Evolutionary conservation across 1,140 invertebrate genomes (phyloP).

Genomic region (Epicauta chinensis): DNA sequence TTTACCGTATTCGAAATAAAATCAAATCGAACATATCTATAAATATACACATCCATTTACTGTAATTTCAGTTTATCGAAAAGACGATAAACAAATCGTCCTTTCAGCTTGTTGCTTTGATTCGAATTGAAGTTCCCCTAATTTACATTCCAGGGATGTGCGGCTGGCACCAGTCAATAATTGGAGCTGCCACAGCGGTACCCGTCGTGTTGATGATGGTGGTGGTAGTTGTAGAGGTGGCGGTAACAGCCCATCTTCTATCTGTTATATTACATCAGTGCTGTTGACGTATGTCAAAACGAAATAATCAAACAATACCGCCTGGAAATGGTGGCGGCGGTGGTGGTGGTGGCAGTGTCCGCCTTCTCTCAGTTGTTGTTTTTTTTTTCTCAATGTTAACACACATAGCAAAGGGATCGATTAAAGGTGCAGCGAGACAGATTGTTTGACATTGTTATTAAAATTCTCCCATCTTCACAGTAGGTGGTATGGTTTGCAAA

Average conservation of each 20-base stretch:
- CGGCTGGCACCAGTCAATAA: slow-evolving; percentile 32
- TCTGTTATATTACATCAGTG: slow-evolving; percentile 2
- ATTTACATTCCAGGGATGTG: slow-evolving; percentile 29
- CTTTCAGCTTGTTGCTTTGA: slow-evolving; percentile 30
- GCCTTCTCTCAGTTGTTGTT: slow-evolving; percentile 1
- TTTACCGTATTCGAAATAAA: too few relatives aligned
- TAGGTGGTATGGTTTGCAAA: slow-evolving; percentile 27
- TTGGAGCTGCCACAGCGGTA: slow-evolving; percentile 11
- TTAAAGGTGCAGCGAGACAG: neutral
- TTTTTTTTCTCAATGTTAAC: neutral
- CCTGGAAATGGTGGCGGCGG: neutral
- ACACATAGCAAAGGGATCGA: neutral
- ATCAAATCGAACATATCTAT: too few relatives aligned
- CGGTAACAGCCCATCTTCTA: neutral
- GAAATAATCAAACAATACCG: slow-evolving; percentile 14
- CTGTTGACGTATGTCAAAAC: slow-evolving; percentile 12
- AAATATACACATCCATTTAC: too few relatives aligned
- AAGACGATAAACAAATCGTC: neutral
- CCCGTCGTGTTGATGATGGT: neutral
- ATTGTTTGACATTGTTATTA: slow-evolving; percentile 7
- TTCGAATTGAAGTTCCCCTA: slow-evolving; percentile 29
- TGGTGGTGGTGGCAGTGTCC: too few relatives aligned
- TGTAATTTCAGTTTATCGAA: too few relatives aligned
- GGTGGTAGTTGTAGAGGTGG: slow-evolving; percentile 1
- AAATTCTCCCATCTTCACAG: slow-evolving; percentile 22